phyloP scores from a whole-genome alignment of 2,797 vertebrate genomes.

The Eidolon dupreanum region DNA sequence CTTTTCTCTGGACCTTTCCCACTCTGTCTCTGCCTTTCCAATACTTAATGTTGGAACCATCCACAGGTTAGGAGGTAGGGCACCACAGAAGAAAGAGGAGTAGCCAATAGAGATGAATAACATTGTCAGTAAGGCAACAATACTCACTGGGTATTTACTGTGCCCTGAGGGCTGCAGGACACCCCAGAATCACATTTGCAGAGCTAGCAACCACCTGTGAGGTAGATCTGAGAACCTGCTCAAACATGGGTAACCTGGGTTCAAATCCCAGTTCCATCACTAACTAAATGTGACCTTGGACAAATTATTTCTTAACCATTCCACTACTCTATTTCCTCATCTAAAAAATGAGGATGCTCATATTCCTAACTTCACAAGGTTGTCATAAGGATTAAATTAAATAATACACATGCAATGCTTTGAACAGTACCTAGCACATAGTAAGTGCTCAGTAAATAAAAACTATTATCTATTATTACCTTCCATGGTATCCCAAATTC shows the following conservation, averaged over 20 bases:
- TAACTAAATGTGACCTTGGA: background rate
- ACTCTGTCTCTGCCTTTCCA: slow-evolving; percentile 21
- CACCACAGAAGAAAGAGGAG: background rate
- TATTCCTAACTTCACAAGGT: background rate
- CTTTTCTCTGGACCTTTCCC: slow-evolving; percentile 31
- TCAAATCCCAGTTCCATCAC: background rate
- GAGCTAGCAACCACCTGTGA: background rate
- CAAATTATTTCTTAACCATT: background rate
- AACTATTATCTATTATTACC: background rate
- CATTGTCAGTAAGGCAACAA: background rate
- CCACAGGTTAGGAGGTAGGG: background rate
- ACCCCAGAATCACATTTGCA: background rate
- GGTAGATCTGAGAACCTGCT: background rate
- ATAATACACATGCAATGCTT: background rate
- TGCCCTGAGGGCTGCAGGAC: background rate
- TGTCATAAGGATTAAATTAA: background rate
- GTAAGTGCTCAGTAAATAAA: background rate
- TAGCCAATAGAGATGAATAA: background rate
- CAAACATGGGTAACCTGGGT: background rate
- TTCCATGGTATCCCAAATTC: background rate
- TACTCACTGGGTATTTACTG: background rate
- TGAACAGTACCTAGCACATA: background rate
- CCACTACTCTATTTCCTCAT: background rate
- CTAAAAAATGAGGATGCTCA: background rate
- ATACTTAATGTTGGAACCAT: background rate